Conservation (phyloP, 2,888 invertebrate genomes). For the Nemoura dubitans region DNA sequence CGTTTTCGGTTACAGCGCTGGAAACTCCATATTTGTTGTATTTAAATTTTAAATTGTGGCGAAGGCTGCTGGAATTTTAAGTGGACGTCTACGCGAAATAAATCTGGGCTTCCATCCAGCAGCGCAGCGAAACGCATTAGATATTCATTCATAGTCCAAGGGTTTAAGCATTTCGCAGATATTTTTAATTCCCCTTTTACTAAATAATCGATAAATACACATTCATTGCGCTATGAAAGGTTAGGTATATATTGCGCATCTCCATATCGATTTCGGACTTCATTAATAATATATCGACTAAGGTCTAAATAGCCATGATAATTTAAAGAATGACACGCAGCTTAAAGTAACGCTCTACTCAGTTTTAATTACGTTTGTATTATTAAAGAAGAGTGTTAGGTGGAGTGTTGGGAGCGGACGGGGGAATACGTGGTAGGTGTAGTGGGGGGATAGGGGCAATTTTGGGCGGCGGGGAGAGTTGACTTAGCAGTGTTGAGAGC, state of each 20-base stretch:
- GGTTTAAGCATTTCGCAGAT: not conserved
- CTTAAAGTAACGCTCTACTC: constrained; percentile 25
- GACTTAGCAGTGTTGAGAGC: constrained; percentile 38
- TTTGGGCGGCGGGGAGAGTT: constrained; percentile 19
- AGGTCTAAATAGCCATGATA: constrained; percentile 14
- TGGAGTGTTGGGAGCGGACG: not conserved
- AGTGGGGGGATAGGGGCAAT: constrained; percentile 17
- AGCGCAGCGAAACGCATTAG: not conserved
- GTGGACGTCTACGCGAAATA: not conserved
- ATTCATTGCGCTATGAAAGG: not conserved
- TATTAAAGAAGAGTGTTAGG: constrained; percentile 40
- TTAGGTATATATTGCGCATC: not conserved
- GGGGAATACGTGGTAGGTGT: not conserved
- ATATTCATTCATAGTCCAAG: not conserved
- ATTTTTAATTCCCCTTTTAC: not conserved
- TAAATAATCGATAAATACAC: not conserved
- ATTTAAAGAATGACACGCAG: constrained; percentile 25
- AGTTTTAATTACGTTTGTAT: constrained; percentile 40
- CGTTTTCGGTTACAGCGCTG: not conserved
- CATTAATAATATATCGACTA: not conserved
- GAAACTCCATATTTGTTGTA: not conserved
- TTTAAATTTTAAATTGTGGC: not conserved
- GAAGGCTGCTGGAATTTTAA: not conserved
- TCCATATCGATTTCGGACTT: not conserved
- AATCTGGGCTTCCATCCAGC: not conserved